Base-by-base conservation (phyloP, 2,113 vertebrate genomes). In the Psettodes erumei region DNA sequence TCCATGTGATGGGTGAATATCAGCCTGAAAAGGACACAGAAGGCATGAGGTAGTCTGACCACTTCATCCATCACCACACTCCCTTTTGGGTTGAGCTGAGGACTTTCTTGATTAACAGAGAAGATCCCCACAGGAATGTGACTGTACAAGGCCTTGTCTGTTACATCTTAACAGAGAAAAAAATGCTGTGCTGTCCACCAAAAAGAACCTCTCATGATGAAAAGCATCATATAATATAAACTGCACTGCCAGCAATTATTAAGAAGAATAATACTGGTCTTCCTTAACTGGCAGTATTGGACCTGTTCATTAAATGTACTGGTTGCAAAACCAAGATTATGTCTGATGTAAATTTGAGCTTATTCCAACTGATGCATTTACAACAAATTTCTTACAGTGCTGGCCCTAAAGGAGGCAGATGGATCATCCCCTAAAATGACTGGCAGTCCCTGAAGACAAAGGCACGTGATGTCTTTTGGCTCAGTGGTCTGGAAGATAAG, bases 391-490 rank as follows among this genome's bases (percentile, higher is more conserved):
- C 38, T 58, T 45, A 75, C 56, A 6, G n/a, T 35, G 27, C 19
- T 66, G 10, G 45, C 59, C 60, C 64, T 75, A 21, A 83, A 81
- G 72, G 81, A 86, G 5, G 32, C 40, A 67, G 48, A 67, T 6
- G 42, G 28, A 28, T 87, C 70, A 71, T 75, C 61, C 3, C 38
- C 77, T 65, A 83, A 75, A 21, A 77, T 48, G 60, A 75, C 50
- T 18, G 65, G 60, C 27, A 78, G 61, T 33, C 69, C 70, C 5
- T n/a, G 12, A 67, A 88, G 65, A 25, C 74, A 75, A 60, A 88
- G 77, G 56, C 40, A 71, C 54, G 64, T 59, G 21, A 78, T 55
- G 64, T 78, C 67, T 15, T 42, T 59, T 32, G 33, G 64, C 19
- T 53, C 55, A 32, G 37, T 55, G 25, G 37, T 43, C 66, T 69